Conservation (phyloP, 2,888 invertebrate genomes). For the Dolomedes plantarius region DNA sequence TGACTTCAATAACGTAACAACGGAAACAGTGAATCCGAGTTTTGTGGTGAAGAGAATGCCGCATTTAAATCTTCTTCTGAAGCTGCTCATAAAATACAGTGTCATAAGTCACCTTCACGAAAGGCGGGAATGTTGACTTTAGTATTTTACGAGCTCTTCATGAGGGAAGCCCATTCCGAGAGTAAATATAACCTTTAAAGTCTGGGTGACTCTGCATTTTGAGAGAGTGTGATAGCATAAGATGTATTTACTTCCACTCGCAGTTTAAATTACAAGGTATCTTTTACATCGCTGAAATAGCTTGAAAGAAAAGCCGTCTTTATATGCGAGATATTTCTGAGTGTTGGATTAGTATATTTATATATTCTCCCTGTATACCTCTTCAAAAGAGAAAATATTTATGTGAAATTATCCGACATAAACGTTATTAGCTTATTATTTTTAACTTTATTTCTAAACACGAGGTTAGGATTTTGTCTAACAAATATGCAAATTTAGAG, state of each 20-base stretch:
- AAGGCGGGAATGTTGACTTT: conserved; percentile 15
- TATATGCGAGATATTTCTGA: no score
- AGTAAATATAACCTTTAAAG: conserved; percentile 22
- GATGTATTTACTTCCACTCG: not conserved
- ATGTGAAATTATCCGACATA: no score
- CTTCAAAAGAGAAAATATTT: no score
- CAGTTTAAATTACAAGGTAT: not conserved
- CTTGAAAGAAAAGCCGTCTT: not conserved
- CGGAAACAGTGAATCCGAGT: not conserved
- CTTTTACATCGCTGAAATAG: not conserved
- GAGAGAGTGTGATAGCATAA: not conserved
- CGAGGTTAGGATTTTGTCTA: no score
- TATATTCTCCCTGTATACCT: no score
- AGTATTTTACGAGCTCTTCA: conserved; percentile 13
- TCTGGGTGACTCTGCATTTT: not conserved
- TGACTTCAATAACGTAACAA: not conserved
- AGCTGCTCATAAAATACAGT: not conserved
- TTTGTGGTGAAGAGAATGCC: not conserved
- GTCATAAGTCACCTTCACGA: not conserved
- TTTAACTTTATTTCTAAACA: no score
- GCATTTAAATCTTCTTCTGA: conserved; percentile 11
- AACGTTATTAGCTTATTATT: no score
- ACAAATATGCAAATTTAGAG: no score
- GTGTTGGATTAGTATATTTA: no score
- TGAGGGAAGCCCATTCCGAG: not conserved